These are phyloP conservation scores for Caenorhabditis sp. DNA, from an alignment of 2,888 invertebrate genomes.

Conservation along the genomic window DNA sequence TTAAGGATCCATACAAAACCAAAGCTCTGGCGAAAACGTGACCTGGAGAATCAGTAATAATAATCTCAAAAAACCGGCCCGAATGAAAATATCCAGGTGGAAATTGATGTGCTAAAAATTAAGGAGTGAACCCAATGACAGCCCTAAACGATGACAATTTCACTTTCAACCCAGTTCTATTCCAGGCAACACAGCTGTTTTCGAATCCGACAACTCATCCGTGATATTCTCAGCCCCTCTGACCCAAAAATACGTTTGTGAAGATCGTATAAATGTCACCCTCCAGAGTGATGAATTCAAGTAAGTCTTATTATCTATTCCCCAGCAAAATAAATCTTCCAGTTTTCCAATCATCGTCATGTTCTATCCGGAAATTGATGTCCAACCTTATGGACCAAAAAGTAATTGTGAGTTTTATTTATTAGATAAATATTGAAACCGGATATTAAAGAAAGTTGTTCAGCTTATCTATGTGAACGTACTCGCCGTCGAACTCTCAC, in stretches of 20 bases:
- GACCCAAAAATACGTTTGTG: conserved; percentile 66
- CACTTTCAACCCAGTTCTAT: too few relatives aligned
- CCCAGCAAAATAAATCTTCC: conserved; percentile 4
- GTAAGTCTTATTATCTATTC: conserved; percentile 11
- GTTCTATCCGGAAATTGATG: conserved; percentile 64
- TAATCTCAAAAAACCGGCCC: too few relatives aligned
- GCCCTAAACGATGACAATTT: too few relatives aligned
- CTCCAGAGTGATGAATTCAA: conserved; percentile 55
- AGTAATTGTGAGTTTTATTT: conserved; percentile 59
- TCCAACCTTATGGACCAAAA: conserved; percentile 64
- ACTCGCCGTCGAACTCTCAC: conserved; percentile 62
- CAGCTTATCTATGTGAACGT: conserved; percentile 66
- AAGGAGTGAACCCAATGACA: too few relatives aligned
- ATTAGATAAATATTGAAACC: neutral
- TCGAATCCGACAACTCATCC: conserved; percentile 58
- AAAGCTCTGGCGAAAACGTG: too few relatives aligned
- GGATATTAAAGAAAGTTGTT: conserved; percentile 21
- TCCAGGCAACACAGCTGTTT: conserved; percentile 47
- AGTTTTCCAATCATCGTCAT: conserved; percentile 59
- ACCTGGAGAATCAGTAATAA: too few relatives aligned
- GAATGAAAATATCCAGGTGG: too few relatives aligned
- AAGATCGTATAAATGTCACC: conserved; percentile 65
- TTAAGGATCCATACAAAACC: too few relatives aligned
- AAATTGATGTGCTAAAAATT: too few relatives aligned
- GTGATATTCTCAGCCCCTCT: conserved; percentile 62